Base-by-base conservation (phyloP, 1,140 invertebrate species). In the Zaprionus africanus region DNA sequence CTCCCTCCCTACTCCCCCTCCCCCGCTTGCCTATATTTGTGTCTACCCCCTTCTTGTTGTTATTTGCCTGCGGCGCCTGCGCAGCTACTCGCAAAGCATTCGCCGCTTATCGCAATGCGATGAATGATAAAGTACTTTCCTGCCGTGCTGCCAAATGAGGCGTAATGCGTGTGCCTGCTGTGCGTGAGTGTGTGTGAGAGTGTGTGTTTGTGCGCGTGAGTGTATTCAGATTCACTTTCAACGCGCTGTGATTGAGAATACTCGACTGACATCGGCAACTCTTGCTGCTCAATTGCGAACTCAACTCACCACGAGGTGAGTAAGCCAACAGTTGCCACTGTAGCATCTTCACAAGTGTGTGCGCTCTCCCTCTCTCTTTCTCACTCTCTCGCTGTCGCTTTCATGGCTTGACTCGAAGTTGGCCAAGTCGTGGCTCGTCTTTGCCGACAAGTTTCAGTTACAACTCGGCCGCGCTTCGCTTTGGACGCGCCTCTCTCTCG, bases 161-260 rank as follows among this genome's bases (percentile, higher is more conserved):
- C 51, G 58, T 75, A 69, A 75, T 53, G 69, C 19, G 41, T 9
- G 11, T 36, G 41, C 41, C 11, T 34, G 46, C 46, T 51, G 46
- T 22, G 46, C n/a, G 62, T 31, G 46, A 4, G 19, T 46, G 26
- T 22, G 46, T 49, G 19, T 12, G 17, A 13, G 61, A 19, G 43
- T 3, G 19, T 49, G 24, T 38, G 68, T 19, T 12, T 26, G 31
- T 54, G 19, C 57, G 24, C 13, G 57, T 57, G 28, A 41, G 38
- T 51, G 38, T 64, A 43, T 59, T 76, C 72, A 88, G 84, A 88
- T 88, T 88, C 85, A 90, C 84, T 88, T 88, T 88, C 84, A 63
- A 53, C 24, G n/a, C 68, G 76, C 57, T 66, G 79, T 88, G 85
- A 88, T 90, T 84, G 85, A 88, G 85, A 88, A 88, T 81, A 56